Percentiles rank a stretch among this genome's conserved stretches.
phyloP scores from a whole-genome alignment of 2,888 invertebrate species.

The Hipparchia sbordonii region DNA sequence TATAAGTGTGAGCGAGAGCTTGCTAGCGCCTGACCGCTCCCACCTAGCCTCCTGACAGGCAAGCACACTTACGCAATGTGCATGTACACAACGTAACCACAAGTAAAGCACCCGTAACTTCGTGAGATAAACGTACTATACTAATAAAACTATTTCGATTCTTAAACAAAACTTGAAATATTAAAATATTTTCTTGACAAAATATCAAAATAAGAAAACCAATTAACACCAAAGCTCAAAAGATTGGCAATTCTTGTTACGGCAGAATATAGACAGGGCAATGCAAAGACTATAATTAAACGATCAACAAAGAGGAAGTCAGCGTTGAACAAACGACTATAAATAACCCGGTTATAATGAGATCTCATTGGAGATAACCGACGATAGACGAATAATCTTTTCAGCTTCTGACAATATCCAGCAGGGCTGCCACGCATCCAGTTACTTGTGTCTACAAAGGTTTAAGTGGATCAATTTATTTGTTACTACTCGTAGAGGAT shows the following conservation, averaged over 20 bases:
- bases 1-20: too few species aligned
- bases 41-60: too few species aligned
- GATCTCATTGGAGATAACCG: conserved; percentile 38
- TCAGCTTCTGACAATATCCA: conserved; percentile 36
- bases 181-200: background rate
- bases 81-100: too few species aligned
- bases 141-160: too few species aligned
- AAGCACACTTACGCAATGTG: too few species aligned
- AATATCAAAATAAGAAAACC: background rate
- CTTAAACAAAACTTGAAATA: too few species aligned
- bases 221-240: conserved; percentile 1
- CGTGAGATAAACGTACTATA: too few species aligned
- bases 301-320: conserved; percentile 32
- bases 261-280: conserved; percentile 23
- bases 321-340: conserved; percentile 37
- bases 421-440: background rate
- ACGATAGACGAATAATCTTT: conserved; percentile 36
- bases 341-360: conserved; percentile 39
- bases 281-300: conserved; percentile 32
- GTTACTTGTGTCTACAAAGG: too few species aligned
- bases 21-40: too few species aligned
- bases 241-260: conserved; percentile 27
- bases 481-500: too few species aligned
- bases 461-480: too few species aligned
- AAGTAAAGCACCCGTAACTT: too few species aligned